Conservation (phyloP, 2,797 vertebrate species). For the Scarus forsteni region DNA sequence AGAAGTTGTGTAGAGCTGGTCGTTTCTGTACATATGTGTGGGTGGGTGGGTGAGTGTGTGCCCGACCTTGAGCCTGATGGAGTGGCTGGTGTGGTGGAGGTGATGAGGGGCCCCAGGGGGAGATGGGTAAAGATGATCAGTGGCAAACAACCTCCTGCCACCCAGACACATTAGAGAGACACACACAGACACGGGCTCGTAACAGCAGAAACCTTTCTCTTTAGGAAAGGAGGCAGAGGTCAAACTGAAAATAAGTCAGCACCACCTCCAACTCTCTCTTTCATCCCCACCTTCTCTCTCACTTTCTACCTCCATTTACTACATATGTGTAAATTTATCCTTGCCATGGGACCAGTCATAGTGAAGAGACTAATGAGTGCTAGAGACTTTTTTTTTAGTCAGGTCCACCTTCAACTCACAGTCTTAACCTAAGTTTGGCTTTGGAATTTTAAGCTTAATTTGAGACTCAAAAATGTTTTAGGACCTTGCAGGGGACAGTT, state of each 20-base stretch:
- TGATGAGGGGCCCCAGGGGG: slow-evolving; percentile 77
- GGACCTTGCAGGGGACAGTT: too few species aligned
- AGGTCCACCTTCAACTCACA: slow-evolving; percentile 70
- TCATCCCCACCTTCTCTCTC: slow-evolving; percentile 36
- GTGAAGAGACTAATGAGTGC: slow-evolving; percentile 70
- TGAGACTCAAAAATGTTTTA: too few species aligned
- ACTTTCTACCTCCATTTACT: slow-evolving; percentile 41
- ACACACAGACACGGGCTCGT: slow-evolving; percentile 27
- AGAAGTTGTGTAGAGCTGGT: slow-evolving; percentile 59
- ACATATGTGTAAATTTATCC: slow-evolving; percentile 78
- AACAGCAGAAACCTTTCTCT: slow-evolving; percentile 62
- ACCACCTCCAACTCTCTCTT: slow-evolving; percentile 33
- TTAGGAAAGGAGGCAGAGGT: slow-evolving; percentile 80
- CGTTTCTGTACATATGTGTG: too few species aligned
- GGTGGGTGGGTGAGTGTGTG: slow-evolving; percentile 18
- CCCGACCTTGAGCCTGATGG: slow-evolving; percentile 85
- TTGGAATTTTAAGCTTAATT: slow-evolving; percentile 51
- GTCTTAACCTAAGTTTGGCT: slow-evolving; percentile 74
- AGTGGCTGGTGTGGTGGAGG: slow-evolving; percentile 79
- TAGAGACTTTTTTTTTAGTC: slow-evolving; percentile 58
- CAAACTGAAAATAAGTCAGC: slow-evolving; percentile 80
- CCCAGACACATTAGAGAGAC: slow-evolving; percentile 75
- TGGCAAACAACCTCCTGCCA: slow-evolving; percentile 74
- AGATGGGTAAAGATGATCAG: slow-evolving; percentile 80
- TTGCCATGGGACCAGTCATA: slow-evolving; percentile 61